phyloP scores from a whole-genome alignment of 2,797 vertebrate species.

The Helarctos malayanus region DNA sequence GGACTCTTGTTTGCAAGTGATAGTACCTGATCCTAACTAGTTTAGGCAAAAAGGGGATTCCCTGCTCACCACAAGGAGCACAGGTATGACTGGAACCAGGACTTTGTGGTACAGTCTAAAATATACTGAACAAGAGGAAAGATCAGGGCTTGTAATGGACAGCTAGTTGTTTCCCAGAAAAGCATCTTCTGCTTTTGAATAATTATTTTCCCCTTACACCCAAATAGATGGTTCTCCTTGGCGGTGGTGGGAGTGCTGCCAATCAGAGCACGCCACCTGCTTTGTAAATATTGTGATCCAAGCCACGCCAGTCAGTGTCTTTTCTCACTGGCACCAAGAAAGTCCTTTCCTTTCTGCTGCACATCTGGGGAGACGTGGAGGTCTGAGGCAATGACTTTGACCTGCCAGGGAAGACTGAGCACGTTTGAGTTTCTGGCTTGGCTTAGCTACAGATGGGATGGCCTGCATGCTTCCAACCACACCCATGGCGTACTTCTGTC shows the following conservation, averaged over 20 bases:
- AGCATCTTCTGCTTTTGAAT: slow-evolving; percentile 6
- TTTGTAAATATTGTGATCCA: background rate
- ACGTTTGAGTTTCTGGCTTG: slow-evolving; percentile 1
- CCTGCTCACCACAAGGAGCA: background rate
- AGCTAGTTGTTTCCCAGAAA: background rate
- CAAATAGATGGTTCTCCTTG: background rate
- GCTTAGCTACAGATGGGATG: background rate
- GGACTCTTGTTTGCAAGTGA: background rate
- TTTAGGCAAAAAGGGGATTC: background rate
- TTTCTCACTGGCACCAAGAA: background rate
- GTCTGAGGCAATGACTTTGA: background rate
- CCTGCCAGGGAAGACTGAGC: background rate
- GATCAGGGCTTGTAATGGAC: background rate
- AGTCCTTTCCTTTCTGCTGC: background rate
- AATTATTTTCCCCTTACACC: background rate
- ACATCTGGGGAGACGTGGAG: background rate
- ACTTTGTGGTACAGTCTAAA: background rate
- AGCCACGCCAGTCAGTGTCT: background rate
- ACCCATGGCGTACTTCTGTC: background rate
- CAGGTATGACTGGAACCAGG: background rate
- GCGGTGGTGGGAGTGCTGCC: background rate
- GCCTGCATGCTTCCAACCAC: background rate
- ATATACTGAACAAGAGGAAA: background rate
- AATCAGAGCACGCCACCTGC: background rate
- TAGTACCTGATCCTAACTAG: background rate